Evolutionary conservation across 2,888 invertebrate species (phyloP).

Genomic region (Hetaerina titia): DNA sequence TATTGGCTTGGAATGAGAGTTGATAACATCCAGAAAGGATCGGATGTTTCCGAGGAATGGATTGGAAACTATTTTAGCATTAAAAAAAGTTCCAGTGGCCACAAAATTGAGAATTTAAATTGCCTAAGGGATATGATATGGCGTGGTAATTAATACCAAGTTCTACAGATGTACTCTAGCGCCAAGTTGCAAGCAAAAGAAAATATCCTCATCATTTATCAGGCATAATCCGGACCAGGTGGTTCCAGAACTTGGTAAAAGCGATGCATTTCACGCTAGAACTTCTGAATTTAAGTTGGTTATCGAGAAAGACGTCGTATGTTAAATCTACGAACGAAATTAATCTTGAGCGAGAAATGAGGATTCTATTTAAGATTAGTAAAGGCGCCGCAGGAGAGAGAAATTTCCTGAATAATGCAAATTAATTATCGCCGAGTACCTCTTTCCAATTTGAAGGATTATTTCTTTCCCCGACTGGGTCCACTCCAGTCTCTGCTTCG

Average conservation of each 20-base stretch:
- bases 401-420: not conserved
- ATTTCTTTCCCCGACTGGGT: not conserved
- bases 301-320: not conserved
- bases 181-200: no score
- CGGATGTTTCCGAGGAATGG: no score
- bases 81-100: no score
- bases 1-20: no score
- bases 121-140: no score
- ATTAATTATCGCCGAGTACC: not conserved
- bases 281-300: not conserved
- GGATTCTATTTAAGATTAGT: not conserved
- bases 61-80: no score
- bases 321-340: not conserved
- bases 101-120: no score
- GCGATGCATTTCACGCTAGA: not conserved
- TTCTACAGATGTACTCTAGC: no score
- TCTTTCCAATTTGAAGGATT: not conserved
- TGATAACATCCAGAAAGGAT: not conserved
- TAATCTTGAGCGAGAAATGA: not conserved
- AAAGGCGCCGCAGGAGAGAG: not conserved
- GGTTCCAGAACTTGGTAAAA: not conserved
- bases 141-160: no score
- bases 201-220: no score
- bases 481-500: not conserved
- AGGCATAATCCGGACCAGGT: not conserved